Evolutionary conservation across 1,140 invertebrate genomes (phyloP), one percentile per base, ranked within the genome.

Genomic region (Sesamia nonagrioides): DNA sequence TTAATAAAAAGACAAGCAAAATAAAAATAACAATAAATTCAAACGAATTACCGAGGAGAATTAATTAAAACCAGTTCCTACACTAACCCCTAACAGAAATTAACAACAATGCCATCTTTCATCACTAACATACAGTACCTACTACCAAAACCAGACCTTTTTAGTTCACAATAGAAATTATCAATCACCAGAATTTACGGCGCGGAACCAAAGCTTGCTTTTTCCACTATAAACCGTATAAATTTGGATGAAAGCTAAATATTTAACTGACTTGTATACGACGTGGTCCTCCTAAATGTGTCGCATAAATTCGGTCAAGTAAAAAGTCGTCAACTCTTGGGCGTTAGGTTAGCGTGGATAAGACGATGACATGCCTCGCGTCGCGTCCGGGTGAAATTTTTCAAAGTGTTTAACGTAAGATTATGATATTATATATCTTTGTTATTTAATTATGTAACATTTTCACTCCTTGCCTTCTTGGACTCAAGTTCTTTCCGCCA

Each of bases 221-320:
- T 88, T 91, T 90, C 82, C n/a, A 85, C 80, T 92, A 91, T 91
- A 89, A 93, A 85, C 89, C 89, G 89, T 86, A 91, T 93, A 93
- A 93, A 93, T 93, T 92, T 87, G 88, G 88, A 91, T 86, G 90
- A 89, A 90, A 91, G 90, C 91, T 92, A 90, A 92, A 93, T 92
- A 91, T 92, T 93, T 89, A 92, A 92, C 88, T 90, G 91, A 90
- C 88, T 90, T 90, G 88, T 92, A 91, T 91, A 92, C 89, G 90
- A 88, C 86, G 85, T 84, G 83, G 83, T 89, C 89, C 90, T 90
- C 90, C 89, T 88, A 94, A 94, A 94, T 94, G 90, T 91, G 92
- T 92, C 90, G 92, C 90, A 91, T 94, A 92, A 92, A 91, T 93
- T 91, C 86, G 86, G 86, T 84, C 87, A 88, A 90, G 91, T 93